Base-by-base conservation (phyloP, 2,888 invertebrate species). In the Bedellia somnulentella region DNA sequence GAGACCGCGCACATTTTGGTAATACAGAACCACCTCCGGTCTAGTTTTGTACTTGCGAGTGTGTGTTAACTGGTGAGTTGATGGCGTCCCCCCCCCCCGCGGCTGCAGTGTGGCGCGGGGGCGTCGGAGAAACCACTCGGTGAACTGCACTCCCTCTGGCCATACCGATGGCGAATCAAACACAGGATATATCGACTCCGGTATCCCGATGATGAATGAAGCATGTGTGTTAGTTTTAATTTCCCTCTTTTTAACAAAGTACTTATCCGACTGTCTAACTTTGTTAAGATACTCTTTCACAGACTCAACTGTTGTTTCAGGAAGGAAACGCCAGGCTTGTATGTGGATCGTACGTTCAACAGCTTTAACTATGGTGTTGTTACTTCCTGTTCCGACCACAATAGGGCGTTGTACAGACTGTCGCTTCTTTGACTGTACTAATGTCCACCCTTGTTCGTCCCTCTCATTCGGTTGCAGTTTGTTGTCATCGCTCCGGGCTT, bases 1-100 rank as follows among this genome's bases (percentile, higher is more conserved):
- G 8, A 32, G 29, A 15, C 32, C 32, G 25, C 32, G 6, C 10
- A 29, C 25, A 13, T 32, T 32, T 12, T 32, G 32, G 11, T 32
- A 32, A 22, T 25, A 32, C 3, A 32, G 15, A 5, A 25, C 15
- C 9, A 29, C 26, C 28, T 28, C 15, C 27, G 15, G 15, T 24
- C n/a, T n/a, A n/a, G n/a, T n/a, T n/a, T n/a, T n/a, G n/a, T n/a
- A n/a, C n/a, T n/a, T n/a, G n/a, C n/a, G n/a, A n/a, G n/a, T n/a
- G n/a, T n/a, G n/a, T n/a, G n/a, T n/a, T n/a, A n/a, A n/a, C n/a
- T n/a, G n/a, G n/a, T n/a, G n/a, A n/a, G n/a, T n/a, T n/a, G n/a
- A n/a, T n/a, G n/a, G n/a, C n/a, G n/a, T n/a, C n/a, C n/a, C n/a
- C n/a, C n/a, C 18, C 18, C 18, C 18, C 18, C 18, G 18, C 18